Percentiles rank a stretch among this genome's conserved stretches.
phyloP scores from a whole-genome alignment of 53 echinoderm and acorn worm species.

The Temnopleurus reevesii region DNA sequence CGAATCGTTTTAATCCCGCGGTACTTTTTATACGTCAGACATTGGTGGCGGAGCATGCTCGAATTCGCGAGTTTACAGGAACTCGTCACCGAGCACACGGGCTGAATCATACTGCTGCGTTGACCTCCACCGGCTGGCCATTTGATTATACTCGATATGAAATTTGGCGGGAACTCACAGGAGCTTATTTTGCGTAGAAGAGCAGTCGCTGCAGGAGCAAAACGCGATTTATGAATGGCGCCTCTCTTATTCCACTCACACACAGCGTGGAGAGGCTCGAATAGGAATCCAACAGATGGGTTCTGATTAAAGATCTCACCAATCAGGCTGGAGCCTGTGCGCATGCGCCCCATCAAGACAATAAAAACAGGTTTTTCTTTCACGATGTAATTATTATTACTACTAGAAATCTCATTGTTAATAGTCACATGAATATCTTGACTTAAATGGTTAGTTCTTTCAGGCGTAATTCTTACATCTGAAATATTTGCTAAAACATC shows the following conservation, averaged over 20 bases:
- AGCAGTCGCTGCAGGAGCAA: constrained; percentile 6
- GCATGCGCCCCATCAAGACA: constrained; percentile 72
- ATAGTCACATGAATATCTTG: background rate
- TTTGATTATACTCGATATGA: constrained; percentile 52
- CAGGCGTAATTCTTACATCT: background rate
- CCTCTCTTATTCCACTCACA: constrained; percentile 49
- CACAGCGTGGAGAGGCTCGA: constrained; percentile 73
- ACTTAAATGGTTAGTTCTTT: background rate
- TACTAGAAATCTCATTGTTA: background rate
- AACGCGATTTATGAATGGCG: constrained; percentile 23
- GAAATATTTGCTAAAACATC: background rate
- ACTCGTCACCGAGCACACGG: constrained; percentile 49
- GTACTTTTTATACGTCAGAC: constrained; percentile 35
- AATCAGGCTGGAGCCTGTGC: constrained; percentile 82
- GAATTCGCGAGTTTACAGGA: constrained; percentile 45
- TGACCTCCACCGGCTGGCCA: constrained; percentile 64
- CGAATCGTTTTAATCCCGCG: constrained; percentile 76
- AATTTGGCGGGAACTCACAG: constrained; percentile 62
- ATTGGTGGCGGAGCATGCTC: constrained; percentile 25
- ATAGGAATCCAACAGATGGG: constrained; percentile 66
- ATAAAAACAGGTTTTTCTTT: constrained; percentile 51
- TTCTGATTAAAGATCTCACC: constrained; percentile 89
- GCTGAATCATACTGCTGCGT: constrained; percentile 56
- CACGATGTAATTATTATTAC: background rate
- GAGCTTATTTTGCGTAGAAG: constrained; percentile 62